These are phyloP conservation scores for Xestia xanthographa DNA, from an alignment of 2,888 invertebrate genomes.

Conservation along the genomic window DNA sequence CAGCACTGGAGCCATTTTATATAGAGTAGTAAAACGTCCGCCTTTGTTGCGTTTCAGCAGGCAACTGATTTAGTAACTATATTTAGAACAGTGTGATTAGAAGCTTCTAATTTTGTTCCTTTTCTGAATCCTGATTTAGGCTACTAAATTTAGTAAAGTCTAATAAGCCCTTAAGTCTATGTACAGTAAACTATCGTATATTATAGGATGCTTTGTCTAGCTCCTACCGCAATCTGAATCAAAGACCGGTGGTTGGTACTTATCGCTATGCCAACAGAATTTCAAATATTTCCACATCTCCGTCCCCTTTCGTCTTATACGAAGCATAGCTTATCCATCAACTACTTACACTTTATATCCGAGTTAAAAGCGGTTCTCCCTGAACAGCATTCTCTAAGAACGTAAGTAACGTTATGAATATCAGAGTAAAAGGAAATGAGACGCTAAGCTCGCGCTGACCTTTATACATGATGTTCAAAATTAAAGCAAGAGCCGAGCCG, in stretches of 20 bases:
- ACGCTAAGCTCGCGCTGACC: conserved; percentile 36
- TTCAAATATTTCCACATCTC: not conserved
- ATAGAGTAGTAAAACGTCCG: too few relatives aligned
- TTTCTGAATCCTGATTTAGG: too few relatives aligned
- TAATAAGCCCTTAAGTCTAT: too few relatives aligned
- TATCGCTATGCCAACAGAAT: not conserved
- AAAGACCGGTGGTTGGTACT: not conserved
- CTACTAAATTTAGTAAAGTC: too few relatives aligned
- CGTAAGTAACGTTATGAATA: conserved; percentile 53
- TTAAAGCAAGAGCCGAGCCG: conserved; percentile 29
- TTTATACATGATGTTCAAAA: conserved; percentile 38
- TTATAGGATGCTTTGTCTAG: not conserved
- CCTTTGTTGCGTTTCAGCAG: too few relatives aligned
- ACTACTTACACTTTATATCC: not conserved
- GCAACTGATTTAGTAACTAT: too few relatives aligned
- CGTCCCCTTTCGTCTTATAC: not conserved
- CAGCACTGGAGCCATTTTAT: too few relatives aligned
- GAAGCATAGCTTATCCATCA: not conserved
- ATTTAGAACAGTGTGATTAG: too few relatives aligned
- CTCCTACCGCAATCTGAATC: not conserved
- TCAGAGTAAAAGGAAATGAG: conserved; percentile 58
- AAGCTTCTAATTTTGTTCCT: too few relatives aligned
- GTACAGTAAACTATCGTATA: not conserved
- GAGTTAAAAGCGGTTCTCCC: conserved; percentile 1
- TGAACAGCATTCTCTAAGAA: conserved; percentile 15